phyloP scores from a whole-genome alignment of 1,140 invertebrate species.

The Drosophila bocki region DNA sequence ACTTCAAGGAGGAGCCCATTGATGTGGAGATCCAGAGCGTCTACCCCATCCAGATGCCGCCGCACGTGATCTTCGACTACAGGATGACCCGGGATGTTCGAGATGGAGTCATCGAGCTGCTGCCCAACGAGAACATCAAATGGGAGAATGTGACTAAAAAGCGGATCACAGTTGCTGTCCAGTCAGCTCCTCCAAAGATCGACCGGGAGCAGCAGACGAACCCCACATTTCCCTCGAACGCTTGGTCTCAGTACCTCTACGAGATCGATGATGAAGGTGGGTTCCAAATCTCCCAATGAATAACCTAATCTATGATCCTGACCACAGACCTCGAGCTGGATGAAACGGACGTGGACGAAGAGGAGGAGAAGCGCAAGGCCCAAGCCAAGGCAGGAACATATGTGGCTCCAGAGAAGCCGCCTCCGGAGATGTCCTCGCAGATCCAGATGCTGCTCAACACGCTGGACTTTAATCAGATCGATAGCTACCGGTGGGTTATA shows the following conservation, averaged over 20 bases:
- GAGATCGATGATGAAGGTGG: slow-evolving; percentile 80
- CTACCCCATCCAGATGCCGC: slow-evolving; percentile 86
- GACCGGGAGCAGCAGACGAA: slow-evolving; percentile 88
- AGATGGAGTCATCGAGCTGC: slow-evolving; percentile 89
- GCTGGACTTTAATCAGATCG: slow-evolving; percentile 83
- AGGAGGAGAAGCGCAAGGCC: slow-evolving; percentile 46
- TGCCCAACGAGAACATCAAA: slow-evolving; percentile 86
- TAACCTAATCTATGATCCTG: accelerated
- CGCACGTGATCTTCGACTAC: slow-evolving; percentile 71
- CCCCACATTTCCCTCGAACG: slow-evolving; percentile 88
- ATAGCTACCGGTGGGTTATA: slow-evolving; percentile 74
- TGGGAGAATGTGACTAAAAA: slow-evolving; percentile 87
- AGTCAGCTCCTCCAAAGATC: slow-evolving; percentile 85
- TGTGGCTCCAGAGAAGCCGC: slow-evolving; percentile 38
- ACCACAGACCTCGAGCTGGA: slow-evolving; percentile 67
- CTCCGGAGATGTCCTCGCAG: slow-evolving; percentile 64
- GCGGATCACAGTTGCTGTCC: slow-evolving; percentile 86
- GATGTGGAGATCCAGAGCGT: slow-evolving; percentile 88
- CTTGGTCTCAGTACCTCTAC: slow-evolving; percentile 88
- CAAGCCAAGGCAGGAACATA: slow-evolving; percentile 18
- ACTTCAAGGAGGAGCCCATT: slow-evolving; percentile 87
- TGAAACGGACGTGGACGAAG: slow-evolving; percentile 70
- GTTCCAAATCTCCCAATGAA: slow-evolving; percentile 5
- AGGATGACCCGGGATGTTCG: slow-evolving; percentile 86
- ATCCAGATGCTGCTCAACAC: slow-evolving; percentile 72